Evolutionary conservation across 2,113 vertebrate species (phyloP).

Genomic region (Caranx melampygus): DNA sequence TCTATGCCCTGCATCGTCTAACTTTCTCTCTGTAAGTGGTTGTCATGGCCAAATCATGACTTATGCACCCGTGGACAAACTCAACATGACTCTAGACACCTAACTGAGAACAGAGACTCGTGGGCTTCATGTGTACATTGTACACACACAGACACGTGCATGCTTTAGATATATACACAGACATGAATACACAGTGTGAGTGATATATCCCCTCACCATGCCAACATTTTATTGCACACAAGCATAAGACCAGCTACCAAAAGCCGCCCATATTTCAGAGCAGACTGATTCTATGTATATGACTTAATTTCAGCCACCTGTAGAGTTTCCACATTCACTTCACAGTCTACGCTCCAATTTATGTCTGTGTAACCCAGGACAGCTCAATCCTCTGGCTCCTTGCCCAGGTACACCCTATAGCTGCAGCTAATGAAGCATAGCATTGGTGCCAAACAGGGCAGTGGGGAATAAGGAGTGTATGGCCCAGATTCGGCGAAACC

Average conservation of each 20-base stretch:
- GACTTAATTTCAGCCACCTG: conserved; percentile 74
- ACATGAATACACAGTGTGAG: conserved; percentile 16
- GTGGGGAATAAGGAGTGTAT: conserved; percentile 34
- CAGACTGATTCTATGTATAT: conserved; percentile 40
- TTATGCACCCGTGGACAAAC: conserved; percentile 53
- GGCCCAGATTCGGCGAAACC: conserved; percentile 37
- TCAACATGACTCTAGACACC: conserved; percentile 41
- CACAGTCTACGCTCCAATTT: conserved; percentile 62
- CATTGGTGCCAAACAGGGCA: conserved; percentile 67
- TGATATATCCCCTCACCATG: conserved; percentile 51
- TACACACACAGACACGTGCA: conserved; percentile 30
- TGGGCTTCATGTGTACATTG: conserved; percentile 33
- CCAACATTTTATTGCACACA: conserved; percentile 47
- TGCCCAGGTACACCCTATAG: conserved; percentile 73
- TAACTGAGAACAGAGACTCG: conserved; percentile 25
- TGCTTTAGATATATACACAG: conserved; percentile 8
- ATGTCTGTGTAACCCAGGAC: conserved; percentile 68
- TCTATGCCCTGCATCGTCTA: conserved; percentile 35
- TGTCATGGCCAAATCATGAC: conserved; percentile 51
- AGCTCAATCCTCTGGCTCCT: conserved; percentile 72
- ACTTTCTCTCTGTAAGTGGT: conserved; percentile 39
- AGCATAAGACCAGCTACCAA: conserved; percentile 24
- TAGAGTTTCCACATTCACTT: conserved; percentile 67
- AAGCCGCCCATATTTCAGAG: conserved; percentile 47
- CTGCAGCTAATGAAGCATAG: conserved; percentile 78